A percentile compares a stretch with the other conserved stretches of the same genome.
Conservation (phyloP, 2,888 invertebrate species). For the Drosophila mimica region DNA sequence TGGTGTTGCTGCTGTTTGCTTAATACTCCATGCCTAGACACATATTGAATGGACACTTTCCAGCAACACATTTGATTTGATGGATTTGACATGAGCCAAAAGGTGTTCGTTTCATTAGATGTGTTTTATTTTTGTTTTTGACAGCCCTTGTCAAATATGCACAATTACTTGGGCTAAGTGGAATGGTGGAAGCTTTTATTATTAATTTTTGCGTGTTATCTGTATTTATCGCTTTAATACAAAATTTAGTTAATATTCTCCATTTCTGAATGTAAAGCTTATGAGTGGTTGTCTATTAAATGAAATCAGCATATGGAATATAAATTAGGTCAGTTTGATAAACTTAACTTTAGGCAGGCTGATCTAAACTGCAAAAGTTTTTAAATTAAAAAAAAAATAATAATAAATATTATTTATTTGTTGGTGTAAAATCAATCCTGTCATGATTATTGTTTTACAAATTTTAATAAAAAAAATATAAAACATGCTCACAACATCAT, state of each 20-base stretch:
- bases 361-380: neutral
- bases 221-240: neutral
- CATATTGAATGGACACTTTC: constrained; percentile 30
- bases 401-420: neutral
- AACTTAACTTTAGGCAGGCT: too few species aligned
- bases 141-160: constrained; percentile 35
- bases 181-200: neutral
- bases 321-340: neutral
- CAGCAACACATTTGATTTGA: constrained; percentile 24
- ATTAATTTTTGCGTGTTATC: neutral
- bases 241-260: neutral
- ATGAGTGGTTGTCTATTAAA: neutral
- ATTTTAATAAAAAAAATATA: neutral
- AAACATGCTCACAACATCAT: neutral
- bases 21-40: constrained; percentile 41
- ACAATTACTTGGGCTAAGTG: constrained; percentile 3
- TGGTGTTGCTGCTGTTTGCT: constrained; percentile 36
- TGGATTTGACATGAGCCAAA: constrained; percentile 37
- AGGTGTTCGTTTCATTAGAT: constrained; percentile 19
- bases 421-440: neutral
- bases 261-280: neutral
- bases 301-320: neutral
- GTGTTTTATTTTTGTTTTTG: neutral
- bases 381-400: neutral
- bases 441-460: neutral